Percentiles rank a stretch among this genome's conserved stretches.
Evolutionary conservation across 1,140 invertebrate species (phyloP).

Genomic region (Papilio glaucus): DNA sequence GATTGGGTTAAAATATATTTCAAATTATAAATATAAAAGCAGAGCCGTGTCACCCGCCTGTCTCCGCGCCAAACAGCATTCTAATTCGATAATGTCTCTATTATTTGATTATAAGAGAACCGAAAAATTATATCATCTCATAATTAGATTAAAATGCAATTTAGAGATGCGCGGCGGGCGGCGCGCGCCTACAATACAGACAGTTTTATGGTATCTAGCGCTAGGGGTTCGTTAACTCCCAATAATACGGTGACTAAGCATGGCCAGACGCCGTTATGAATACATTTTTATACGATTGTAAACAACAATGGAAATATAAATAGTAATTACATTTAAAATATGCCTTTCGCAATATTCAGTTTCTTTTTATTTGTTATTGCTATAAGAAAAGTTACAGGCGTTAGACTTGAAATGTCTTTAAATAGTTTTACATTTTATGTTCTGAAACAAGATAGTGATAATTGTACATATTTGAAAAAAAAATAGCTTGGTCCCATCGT

Average conservation of each 20-base stretch:
- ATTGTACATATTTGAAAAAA: no score
- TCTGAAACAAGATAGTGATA: no score
- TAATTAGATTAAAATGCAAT: slow-evolving; percentile 83
- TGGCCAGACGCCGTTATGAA: neutral
- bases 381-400: slow-evolving; percentile 32
- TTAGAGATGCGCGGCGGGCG: slow-evolving; percentile 74
- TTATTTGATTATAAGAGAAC: slow-evolving; percentile 79
- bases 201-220: slow-evolving; percentile 61
- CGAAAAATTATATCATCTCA: slow-evolving; percentile 80
- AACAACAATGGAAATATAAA: neutral
- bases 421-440: no score
- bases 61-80: slow-evolving; percentile 57
- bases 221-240: slow-evolving; percentile 43
- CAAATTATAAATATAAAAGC: slow-evolving; percentile 33
- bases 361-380: slow-evolving; percentile 15
- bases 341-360: neutral
- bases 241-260: slow-evolving; percentile 21
- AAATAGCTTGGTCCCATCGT: no score
- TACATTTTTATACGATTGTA: neutral
- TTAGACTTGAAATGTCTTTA: neutral
- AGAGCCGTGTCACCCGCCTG: slow-evolving; percentile 58
- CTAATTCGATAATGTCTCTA: slow-evolving; percentile 76
- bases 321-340: neutral
- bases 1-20: neutral
- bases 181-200: slow-evolving; percentile 51